Conservation (phyloP, 2,797 vertebrate genomes). For the Eulemur coronatus region DNA sequence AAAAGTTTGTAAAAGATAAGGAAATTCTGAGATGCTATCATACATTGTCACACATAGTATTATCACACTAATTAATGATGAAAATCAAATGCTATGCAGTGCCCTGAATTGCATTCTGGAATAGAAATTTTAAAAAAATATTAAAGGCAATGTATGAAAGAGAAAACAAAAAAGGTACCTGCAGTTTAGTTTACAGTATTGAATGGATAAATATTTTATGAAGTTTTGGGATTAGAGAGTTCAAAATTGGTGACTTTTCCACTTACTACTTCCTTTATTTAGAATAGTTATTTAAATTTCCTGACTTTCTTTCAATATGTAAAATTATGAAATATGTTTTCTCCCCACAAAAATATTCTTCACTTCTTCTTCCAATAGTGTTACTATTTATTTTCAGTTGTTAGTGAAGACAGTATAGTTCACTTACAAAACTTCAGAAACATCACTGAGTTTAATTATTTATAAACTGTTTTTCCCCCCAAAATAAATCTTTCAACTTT, state of each 20-base stretch:
- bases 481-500: neutral
- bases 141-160: neutral
- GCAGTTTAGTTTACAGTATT: neutral
- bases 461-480: neutral
- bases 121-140: neutral
- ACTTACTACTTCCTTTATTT: neutral
- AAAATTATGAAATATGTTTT: neutral
- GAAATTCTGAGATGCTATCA: neutral
- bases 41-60: neutral
- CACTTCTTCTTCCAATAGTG: neutral
- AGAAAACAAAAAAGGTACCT: neutral
- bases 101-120: neutral
- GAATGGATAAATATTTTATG: neutral
- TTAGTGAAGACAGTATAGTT: neutral
- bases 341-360: neutral
- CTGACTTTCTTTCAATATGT: neutral
- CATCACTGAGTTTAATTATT: neutral
- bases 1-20: neutral
- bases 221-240: neutral
- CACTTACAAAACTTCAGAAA: neutral
- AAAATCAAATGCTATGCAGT: neutral
- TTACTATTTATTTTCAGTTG: neutral
- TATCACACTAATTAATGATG: neutral
- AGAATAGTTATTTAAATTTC: neutral
- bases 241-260: neutral